Percentiles rank a stretch among this genome's conserved stretches.
These are phyloP conservation scores for Sorex fumeus DNA, from an alignment of 2,113 vertebrate genomes.

Conservation along the genomic window DNA sequence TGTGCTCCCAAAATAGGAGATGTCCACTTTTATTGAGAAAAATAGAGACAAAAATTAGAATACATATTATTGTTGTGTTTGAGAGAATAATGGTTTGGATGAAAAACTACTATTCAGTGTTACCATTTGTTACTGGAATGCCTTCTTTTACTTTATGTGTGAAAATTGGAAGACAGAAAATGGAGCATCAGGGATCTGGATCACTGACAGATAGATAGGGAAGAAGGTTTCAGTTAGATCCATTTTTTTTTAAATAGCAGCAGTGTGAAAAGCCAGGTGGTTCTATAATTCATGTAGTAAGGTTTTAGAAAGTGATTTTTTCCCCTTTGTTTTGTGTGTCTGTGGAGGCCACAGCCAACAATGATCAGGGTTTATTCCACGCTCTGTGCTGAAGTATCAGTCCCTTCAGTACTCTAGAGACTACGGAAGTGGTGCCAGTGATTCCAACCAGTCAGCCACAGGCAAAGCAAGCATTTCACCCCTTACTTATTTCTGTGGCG, in stretches of 20 bases:
- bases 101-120: conserved; percentile 45
- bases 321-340: too few relatives aligned
- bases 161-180: conserved; percentile 53
- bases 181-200: conserved; percentile 42
- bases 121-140: conserved; percentile 40
- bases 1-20: not conserved
- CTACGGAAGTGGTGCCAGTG: too few relatives aligned
- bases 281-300: conserved; percentile 49
- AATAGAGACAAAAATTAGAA: conserved; percentile 22
- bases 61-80: not conserved
- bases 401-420: too few relatives aligned
- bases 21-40: conserved; percentile 55
- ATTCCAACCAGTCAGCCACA: too few relatives aligned
- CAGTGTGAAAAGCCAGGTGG: conserved; percentile 45
- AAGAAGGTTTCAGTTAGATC: conserved; percentile 62
- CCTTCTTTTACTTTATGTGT: conserved; percentile 55
- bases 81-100: conserved; percentile 3
- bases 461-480: too few relatives aligned
- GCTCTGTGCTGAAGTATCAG: too few relatives aligned
- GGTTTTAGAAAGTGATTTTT: too few relatives aligned
- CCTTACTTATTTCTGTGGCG: not conserved
- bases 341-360: too few relatives aligned
- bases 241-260: conserved; percentile 59
- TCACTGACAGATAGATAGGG: not conserved
- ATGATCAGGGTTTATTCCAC: too few relatives aligned